Evolutionary conservation across 2,888 invertebrate species (phyloP).

Genomic region (Unio delphinus): DNA sequence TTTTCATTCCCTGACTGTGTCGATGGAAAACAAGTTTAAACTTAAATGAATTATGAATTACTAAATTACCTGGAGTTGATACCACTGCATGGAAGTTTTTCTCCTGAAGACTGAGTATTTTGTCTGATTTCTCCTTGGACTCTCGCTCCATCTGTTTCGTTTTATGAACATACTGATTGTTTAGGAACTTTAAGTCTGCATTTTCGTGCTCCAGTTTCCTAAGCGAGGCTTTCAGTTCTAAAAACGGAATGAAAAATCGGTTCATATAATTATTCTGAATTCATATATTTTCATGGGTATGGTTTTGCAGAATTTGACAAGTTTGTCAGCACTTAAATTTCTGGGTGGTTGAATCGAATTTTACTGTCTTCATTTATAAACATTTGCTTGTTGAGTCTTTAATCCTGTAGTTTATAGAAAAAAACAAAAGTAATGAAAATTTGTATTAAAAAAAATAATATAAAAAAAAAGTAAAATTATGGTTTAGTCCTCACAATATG

Average conservation of each 20-base stretch:
- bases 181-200: slow-evolving; percentile 77
- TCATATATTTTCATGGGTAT: too few relatives aligned
- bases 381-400: too few relatives aligned
- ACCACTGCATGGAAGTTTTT: slow-evolving; percentile 72
- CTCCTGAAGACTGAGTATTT: slow-evolving; percentile 74
- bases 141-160: slow-evolving; percentile 78
- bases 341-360: too few relatives aligned
- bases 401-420: too few relatives aligned
- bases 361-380: too few relatives aligned
- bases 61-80: slow-evolving; percentile 68
- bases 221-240: slow-evolving; percentile 75
- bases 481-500: too few relatives aligned
- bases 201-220: slow-evolving; percentile 73
- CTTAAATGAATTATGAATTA: not conserved
- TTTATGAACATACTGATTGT: slow-evolving; percentile 75
- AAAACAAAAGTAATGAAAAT: too few relatives aligned
- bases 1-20: not conserved
- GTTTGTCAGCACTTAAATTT: too few relatives aligned
- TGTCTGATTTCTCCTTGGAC: slow-evolving; percentile 75
- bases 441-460: too few relatives aligned
- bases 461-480: too few relatives aligned
- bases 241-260: slow-evolving; percentile 4
- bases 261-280: slow-evolving; percentile 1
- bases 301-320: too few relatives aligned
- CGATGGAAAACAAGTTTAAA: not conserved